Conservation (phyloP, 1,140 invertebrate genomes). For the Conus ventricosus region DNA sequence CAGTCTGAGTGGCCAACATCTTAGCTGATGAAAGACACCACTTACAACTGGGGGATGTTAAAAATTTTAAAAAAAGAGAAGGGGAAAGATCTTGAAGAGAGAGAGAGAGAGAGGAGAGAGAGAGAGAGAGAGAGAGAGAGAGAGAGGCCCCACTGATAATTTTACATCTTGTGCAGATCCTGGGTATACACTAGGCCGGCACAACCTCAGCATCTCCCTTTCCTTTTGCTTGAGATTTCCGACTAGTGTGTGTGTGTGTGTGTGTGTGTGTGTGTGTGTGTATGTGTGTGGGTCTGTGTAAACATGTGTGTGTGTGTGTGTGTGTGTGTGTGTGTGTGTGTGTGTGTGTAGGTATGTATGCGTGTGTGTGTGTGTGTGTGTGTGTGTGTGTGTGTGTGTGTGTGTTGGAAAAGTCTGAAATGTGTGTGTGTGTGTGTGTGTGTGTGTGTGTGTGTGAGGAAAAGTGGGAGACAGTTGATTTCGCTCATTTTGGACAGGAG, state of each 20-base stretch:
- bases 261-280: not conserved
- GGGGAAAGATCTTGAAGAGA: no score
- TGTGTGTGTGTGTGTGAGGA: slow-evolving; percentile 12
- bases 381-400: slow-evolving; percentile 18
- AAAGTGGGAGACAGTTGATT: not conserved
- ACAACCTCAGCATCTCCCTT: not conserved
- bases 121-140: no score
- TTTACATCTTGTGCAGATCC: no score
- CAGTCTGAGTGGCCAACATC: no score
- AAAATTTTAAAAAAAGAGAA: no score
- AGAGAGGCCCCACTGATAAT: no score
- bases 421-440: slow-evolving; percentile 8
- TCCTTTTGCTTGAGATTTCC: not conserved
- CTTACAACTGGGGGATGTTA: no score
- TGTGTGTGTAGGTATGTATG: not conserved
- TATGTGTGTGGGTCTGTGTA: slow-evolving; percentile 16
- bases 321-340: slow-evolving; percentile 13
- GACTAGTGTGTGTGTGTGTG: not conserved
- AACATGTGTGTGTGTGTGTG: not conserved
- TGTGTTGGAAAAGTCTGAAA: not conserved
- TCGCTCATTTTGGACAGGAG: not conserved
- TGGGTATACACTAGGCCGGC: no score
- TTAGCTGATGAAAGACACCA: no score
- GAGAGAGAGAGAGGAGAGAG: no score
- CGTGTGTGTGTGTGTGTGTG: not conserved